Evolutionary conservation across 2,113 vertebrate genomes (phyloP).

Genomic region (Perca flavescens): DNA sequence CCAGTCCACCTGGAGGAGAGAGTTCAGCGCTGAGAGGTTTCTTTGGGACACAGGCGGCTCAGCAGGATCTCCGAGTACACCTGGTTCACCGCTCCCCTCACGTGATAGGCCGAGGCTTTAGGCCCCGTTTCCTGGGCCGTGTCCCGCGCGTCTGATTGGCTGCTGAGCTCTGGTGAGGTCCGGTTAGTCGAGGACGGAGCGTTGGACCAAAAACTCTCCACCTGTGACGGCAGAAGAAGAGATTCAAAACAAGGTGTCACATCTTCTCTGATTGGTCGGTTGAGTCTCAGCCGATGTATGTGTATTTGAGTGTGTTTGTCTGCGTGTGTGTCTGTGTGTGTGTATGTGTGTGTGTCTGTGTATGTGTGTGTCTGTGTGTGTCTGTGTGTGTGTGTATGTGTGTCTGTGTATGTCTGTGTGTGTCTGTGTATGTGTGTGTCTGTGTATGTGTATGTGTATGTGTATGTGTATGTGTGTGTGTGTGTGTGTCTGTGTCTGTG

Average conservation of each 20-base stretch:
- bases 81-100: constrained; percentile 93
- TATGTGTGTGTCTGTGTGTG: too few relatives aligned
- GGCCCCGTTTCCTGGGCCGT: constrained; percentile 72
- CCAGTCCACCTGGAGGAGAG: neutral
- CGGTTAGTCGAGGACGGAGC: constrained; percentile 4
- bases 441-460: too few relatives aligned
- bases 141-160: constrained; percentile 23
- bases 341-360: too few relatives aligned
- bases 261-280: neutral
- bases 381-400: too few relatives aligned
- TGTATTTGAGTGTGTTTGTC: too few relatives aligned
- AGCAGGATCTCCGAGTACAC: constrained; percentile 97
- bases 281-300: too few relatives aligned
- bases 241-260: neutral
- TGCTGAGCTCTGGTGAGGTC: constrained; percentile 53
- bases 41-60: constrained; percentile 89
- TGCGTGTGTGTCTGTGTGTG: too few relatives aligned
- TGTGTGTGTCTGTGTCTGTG: too few relatives aligned
- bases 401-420: too few relatives aligned
- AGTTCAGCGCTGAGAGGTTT: constrained; percentile 9
- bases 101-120: constrained; percentile 88
- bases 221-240: constrained; percentile 76
- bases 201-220: constrained; percentile 86
- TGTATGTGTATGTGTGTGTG: too few relatives aligned
- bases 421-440: too few relatives aligned